Evolutionary conservation across 1,140 invertebrate genomes (phyloP).

Genomic region (Trachelipus rathkii): DNA sequence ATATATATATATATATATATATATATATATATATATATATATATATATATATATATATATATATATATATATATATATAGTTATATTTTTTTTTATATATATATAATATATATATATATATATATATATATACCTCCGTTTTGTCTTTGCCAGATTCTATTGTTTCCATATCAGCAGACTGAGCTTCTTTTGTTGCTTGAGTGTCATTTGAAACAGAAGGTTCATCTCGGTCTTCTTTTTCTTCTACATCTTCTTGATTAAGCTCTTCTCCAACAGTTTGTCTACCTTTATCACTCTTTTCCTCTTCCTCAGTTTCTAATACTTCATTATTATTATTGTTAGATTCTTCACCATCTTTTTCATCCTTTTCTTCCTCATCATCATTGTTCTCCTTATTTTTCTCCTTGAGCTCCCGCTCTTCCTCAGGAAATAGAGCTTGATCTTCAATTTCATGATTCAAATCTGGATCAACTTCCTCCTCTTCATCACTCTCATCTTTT

Average conservation of each 20-base stretch:
- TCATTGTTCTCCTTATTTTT: constrained; percentile 49
- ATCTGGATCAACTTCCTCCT: constrained; percentile 47
- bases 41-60: too few relatives aligned
- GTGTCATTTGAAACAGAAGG: constrained; percentile 34
- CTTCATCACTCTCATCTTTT: constrained; percentile 49
- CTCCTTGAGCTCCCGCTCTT: constrained; percentile 50
- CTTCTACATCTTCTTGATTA: constrained; percentile 38
- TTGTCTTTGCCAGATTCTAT: constrained; percentile 41
- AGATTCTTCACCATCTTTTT: constrained; percentile 48
- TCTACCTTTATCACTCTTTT: constrained; percentile 49
- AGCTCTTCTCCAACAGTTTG: constrained; percentile 25
- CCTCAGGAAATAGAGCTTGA: constrained; percentile 44
- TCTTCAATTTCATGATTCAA: constrained; percentile 48
- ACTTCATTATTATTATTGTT: constrained; percentile 41
- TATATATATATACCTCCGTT: constrained; percentile 34
- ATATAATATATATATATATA: too few relatives aligned
- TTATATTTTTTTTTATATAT: too few relatives aligned
- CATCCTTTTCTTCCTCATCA: constrained; percentile 37
- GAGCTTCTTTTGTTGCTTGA: constrained; percentile 29
- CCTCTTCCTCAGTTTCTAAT: constrained; percentile 33
- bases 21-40: too few relatives aligned
- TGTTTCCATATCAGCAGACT: constrained; percentile 42
- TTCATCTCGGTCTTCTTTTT: constrained; percentile 47
- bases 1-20: too few relatives aligned
- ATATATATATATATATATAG: too few relatives aligned